phyloP scores from a whole-genome alignment of 2,113 vertebrate genomes.

The Corythaixoides concolor region DNA sequence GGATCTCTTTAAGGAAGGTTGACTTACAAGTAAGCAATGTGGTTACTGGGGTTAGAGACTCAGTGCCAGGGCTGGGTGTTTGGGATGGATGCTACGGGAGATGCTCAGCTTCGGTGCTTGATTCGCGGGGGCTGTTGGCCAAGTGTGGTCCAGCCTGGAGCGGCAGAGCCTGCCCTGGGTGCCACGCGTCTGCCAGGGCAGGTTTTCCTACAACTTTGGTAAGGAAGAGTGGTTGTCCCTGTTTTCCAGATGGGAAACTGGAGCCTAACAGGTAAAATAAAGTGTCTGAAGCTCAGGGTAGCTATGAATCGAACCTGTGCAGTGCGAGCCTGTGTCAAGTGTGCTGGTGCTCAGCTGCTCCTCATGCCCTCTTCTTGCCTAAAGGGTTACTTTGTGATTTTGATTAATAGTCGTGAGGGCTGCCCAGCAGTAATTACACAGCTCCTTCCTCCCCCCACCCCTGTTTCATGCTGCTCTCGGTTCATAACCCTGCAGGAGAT shows the following conservation, averaged over 20 bases:
- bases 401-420: background rate
- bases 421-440: background rate
- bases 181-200: background rate
- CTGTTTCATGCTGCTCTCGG: background rate
- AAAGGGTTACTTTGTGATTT: background rate
- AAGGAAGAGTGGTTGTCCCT: background rate
- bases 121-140: background rate
- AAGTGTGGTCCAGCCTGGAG: background rate
- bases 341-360: background rate
- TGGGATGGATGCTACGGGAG: background rate
- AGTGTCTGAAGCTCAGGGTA: background rate
- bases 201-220: fast-evolving
- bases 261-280: background rate
- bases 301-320: fast-evolving
- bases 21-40: background rate
- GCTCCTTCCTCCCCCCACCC: background rate
- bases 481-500: background rate
- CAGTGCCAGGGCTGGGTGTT: background rate
- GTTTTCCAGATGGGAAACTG: background rate
- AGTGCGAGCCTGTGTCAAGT: fast-evolving
- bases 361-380: fast-evolving
- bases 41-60: background rate
- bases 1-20: background rate
- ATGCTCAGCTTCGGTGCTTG: background rate
- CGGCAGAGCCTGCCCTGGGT: background rate